A percentile compares a stretch with the other conserved stretches of the same genome.
These are phyloP conservation scores for Terebella lapidaria DNA, from an alignment of 2,888 invertebrate genomes.

Conservation along the genomic window DNA sequence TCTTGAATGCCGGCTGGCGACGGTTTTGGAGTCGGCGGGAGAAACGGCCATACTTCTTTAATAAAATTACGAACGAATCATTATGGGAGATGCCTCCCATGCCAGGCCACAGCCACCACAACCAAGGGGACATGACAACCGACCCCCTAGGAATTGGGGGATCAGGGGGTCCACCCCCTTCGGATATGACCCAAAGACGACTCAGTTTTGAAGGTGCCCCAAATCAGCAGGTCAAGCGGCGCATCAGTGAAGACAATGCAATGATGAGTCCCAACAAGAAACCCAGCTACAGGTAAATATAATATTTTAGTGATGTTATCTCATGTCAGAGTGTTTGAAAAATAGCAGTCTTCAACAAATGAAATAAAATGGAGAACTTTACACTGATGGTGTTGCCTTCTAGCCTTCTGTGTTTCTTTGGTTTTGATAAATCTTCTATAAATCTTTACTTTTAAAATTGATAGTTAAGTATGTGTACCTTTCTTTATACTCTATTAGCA, in stretches of 20 bases:
- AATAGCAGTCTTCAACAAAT: neutral
- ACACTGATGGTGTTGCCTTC: too few relatives aligned
- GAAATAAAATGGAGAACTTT: too few relatives aligned
- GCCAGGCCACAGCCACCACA: too few relatives aligned
- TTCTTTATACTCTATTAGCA: too few relatives aligned
- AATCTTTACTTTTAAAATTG: too few relatives aligned
- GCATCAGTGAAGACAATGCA: constrained; percentile 4
- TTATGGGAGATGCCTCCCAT: constrained; percentile 83
- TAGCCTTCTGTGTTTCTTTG: too few relatives aligned
- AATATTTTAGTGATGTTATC: neutral
- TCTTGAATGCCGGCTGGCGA: constrained; percentile 86
- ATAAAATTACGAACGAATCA: constrained; percentile 91
- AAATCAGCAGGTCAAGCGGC: neutral
- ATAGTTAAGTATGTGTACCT: too few relatives aligned
- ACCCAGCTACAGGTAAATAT: constrained; percentile 23
- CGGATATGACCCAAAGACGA: neutral
- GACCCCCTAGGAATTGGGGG: constrained; percentile 77
- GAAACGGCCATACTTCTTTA: constrained; percentile 93
- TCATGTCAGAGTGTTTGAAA: neutral
- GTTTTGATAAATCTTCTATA: too few relatives aligned
- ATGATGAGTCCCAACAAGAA: constrained; percentile 58
- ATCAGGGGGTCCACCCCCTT: neutral
- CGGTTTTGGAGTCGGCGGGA: constrained; percentile 95
- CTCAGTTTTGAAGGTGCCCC: neutral
- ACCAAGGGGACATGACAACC: constrained; percentile 83